phyloP scores from a whole-genome alignment of 2,113 vertebrate genomes.

The Stictonetta naevosa region DNA sequence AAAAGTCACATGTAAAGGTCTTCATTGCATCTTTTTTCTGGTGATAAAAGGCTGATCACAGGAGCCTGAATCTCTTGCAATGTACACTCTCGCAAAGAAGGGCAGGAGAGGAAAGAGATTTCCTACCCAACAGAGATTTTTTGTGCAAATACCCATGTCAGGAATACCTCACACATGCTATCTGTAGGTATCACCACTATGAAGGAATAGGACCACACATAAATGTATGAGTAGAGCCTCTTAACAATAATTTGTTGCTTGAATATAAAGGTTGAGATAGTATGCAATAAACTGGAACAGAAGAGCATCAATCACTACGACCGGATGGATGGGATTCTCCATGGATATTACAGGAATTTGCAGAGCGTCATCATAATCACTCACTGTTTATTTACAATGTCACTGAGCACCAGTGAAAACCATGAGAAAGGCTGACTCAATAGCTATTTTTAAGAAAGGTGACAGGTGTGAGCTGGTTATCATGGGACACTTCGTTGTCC shows the following conservation, averaged over 20 bases:
- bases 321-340: background rate
- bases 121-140: background rate
- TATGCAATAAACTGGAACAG: background rate
- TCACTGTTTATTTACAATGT: conserved; percentile 52
- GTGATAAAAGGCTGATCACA: background rate
- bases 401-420: conserved; percentile 36
- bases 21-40: background rate
- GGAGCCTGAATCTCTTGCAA: background rate
- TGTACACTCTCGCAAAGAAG: background rate
- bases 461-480: conserved; percentile 41
- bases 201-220: rapidly evolving
- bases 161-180: rapidly evolving
- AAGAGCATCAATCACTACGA: background rate
- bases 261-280: background rate
- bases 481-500: background rate
- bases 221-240: background rate
- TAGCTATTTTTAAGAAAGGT: conserved; percentile 59
- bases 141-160: background rate
- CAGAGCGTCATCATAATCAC: background rate
- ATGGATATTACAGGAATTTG: background rate
- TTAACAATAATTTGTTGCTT: background rate
- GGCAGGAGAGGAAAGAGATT: background rate
- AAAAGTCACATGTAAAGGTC: background rate
- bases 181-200: background rate
- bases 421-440: conserved; percentile 38